A percentile compares a stretch with the other conserved stretches of the same genome.
These are phyloP conservation scores for Ephestia elutella DNA, from an alignment of 1,140 invertebrate species.

Conservation along the genomic window DNA sequence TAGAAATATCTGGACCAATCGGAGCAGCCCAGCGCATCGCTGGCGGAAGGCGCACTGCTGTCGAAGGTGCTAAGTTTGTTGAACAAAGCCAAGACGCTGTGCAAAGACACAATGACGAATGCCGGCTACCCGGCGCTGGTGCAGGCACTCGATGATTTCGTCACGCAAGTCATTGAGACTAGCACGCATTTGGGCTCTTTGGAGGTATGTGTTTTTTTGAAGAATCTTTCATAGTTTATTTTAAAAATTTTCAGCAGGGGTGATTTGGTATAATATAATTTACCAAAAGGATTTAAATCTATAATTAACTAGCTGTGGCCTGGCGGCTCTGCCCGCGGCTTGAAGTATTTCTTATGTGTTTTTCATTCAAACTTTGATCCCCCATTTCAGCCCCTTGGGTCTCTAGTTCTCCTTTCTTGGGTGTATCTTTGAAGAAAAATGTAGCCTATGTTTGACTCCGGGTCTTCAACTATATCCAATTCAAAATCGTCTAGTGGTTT, in stretches of 20 bases:
- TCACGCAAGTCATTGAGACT: conserved; percentile 78
- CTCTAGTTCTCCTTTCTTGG: too few species aligned
- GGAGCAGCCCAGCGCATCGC: conserved; percentile 32
- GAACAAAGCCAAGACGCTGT: conserved; percentile 77
- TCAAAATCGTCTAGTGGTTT: too few species aligned
- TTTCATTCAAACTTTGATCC: too few species aligned
- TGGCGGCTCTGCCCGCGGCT: too few species aligned
- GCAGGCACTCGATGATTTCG: conserved; percentile 78
- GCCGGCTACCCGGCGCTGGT: conserved; percentile 76
- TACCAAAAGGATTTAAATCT: too few species aligned
- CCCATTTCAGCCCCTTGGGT: too few species aligned
- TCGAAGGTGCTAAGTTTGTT: conserved; percentile 60
- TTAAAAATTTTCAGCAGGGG: conserved; percentile 7
- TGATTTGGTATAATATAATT: neutral
- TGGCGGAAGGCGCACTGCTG: conserved; percentile 45
- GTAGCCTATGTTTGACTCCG: too few species aligned
- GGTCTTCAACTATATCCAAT: too few species aligned
- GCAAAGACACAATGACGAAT: conserved; percentile 76
- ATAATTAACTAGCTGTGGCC: too few species aligned
- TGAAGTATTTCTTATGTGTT: too few species aligned
- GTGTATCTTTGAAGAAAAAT: too few species aligned
- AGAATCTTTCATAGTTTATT: too few species aligned
- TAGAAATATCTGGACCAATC: conserved; percentile 64
- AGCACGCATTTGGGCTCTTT: conserved; percentile 78
- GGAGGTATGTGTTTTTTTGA: conserved; percentile 74